Evolutionary conservation across 2,113 vertebrate species (phyloP), one percentile per base, ranked within the genome.

Genomic region (Anthoscopus minutus): DNA sequence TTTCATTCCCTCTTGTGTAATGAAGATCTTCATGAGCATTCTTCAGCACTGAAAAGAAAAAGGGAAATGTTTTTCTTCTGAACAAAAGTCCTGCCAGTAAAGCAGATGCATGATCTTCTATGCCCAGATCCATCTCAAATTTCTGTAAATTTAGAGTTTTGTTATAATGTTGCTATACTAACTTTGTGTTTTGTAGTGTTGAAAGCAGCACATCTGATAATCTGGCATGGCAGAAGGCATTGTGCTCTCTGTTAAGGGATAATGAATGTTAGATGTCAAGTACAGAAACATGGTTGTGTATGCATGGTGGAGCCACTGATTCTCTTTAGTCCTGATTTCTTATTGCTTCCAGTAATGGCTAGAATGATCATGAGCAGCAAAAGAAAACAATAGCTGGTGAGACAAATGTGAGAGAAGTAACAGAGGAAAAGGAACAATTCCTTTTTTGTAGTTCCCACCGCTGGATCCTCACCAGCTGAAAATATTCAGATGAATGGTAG

Each of bases 221-320:
- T 77, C 47, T 70, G 35, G 27, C 28, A 53, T 24, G 16, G 42
- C 56, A 87, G 73, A 91, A 84, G 11, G 42, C 60, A 40, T 15
- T 66, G 54, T 54, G 73, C 42, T 84, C 45, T 77, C 33, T 62
- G 27, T 56, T 64, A 71, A 30, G 14, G 45, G 35, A 42, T 58
- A 66, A 66, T 70, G 22, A 58, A 78, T 25, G 42, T 74, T 31
- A 31, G 47, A 14, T 71, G 33, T 58, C 57, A 71, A 22, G 25
- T 18, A 54, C 47, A 81, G 57, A 81, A 83, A 78, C 18, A 38
- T 2, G 3, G 38, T 20, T 67, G 35, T 22, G 20, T 70, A 62
- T 4, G 0, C 30, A 7, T 16, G 15, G 35, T 81, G 15, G 15
- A 92, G 19, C 45, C 50, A 70, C 7, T 0, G 0, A 48, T 77